Evolutionary conservation across 1,140 invertebrate genomes (phyloP).

Genomic region (Polypedilum pembai): DNA sequence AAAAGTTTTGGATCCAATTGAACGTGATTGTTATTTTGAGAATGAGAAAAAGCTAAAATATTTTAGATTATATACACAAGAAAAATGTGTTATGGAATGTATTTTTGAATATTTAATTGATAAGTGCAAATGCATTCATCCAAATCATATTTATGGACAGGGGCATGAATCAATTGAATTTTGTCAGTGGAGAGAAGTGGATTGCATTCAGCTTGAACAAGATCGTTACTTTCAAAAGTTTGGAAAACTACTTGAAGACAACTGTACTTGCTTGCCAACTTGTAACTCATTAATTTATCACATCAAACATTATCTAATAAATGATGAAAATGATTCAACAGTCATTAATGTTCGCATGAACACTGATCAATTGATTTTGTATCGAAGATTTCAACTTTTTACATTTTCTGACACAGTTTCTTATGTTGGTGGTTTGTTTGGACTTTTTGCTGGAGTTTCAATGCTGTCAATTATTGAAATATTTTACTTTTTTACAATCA

Average conservation of each 20-base stretch:
- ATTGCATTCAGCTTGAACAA: slow-evolving; percentile 36
- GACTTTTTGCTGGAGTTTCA: slow-evolving; percentile 53
- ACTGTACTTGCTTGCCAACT: neutral
- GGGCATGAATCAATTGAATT: slow-evolving; percentile 47
- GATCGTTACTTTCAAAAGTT: slow-evolving; percentile 55
- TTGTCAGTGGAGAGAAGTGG: slow-evolving; percentile 40
- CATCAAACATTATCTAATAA: slow-evolving; percentile 42
- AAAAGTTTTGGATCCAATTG: slow-evolving; percentile 35
- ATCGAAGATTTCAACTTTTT: neutral
- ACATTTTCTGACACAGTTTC: slow-evolving; percentile 46
- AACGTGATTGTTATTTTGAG: slow-evolving; percentile 55
- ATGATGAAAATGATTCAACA: neutral
- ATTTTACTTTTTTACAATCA: slow-evolving; percentile 38
- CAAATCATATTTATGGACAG: slow-evolving; percentile 36
- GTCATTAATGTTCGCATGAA: slow-evolving; percentile 38
- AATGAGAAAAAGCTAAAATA: slow-evolving; percentile 53
- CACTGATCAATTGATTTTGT: neutral
- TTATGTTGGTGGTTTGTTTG: slow-evolving; percentile 51
- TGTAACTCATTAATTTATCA: slow-evolving; percentile 47
- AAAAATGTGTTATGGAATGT: slow-evolving; percentile 68
- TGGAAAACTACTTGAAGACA: slow-evolving; percentile 44
- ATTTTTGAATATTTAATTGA: slow-evolving; percentile 61
- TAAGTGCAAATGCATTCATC: slow-evolving; percentile 58
- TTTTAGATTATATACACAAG: slow-evolving; percentile 63
- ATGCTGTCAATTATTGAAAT: slow-evolving; percentile 50